Evolutionary conservation across 2,888 invertebrate genomes (phyloP), one percentile per base, ranked within the genome.

Genomic region (Apamea anceps): DNA sequence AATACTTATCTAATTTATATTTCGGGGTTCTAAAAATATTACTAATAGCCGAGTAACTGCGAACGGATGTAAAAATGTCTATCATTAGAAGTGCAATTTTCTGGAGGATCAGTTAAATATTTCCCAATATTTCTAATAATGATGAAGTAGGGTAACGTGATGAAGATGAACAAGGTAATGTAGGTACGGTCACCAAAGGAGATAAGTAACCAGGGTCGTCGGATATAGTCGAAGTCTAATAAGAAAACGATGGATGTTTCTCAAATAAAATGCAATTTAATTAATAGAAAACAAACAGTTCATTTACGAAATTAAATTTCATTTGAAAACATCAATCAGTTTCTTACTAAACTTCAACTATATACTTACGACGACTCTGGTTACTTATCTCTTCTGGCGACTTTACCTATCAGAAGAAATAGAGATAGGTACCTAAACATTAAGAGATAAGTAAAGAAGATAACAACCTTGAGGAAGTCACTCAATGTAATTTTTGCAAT

Each of bases 401-500:
- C 37, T 37, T 5, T 37, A 37, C 12, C 1, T 32, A 12, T 12
- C 57, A 18, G 8, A 65, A 37, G 37, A 37, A 60, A n/a, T 18
- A 25, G 18, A 71, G 28, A 5, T 37, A 71, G n/a, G 15, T 10
- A 32, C 28, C 32, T 54, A 25, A 37, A 18, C 3, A 37, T n/a
- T n/a, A 12, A 37, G 21, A n/a, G 1, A 7, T 25, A 63, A 74
- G 10, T 37, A 37, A 63, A 48, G 62, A 68, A 85, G 32, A 32
- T 51, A 57, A 37, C 1, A 32, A 96, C 96, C 92, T 94, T 95
- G 37, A 96, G 87, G 79, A 93, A 89, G 60, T 95, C 95, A 51
- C 92, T 94, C 77, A 96, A 87, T 83, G 95, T 89, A 45, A 85
- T 86, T 87, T 93, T 95, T 28, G 94, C 92, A 51, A 95, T 92